Conservation (phyloP, 1,140 invertebrate genomes). For the Panagrolaimus sp. region DNA sequence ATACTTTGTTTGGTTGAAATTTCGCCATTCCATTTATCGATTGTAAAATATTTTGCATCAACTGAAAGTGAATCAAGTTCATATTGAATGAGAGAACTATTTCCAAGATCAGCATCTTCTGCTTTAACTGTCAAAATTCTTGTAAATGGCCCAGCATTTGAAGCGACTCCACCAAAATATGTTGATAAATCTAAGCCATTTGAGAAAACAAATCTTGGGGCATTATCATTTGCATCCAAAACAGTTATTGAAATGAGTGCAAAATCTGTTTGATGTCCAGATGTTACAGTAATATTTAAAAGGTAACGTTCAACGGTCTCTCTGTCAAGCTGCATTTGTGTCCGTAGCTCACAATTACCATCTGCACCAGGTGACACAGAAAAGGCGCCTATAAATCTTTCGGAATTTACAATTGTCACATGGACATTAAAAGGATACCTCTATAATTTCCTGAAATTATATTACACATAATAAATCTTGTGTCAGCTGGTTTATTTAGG, state of each 20-base stretch:
- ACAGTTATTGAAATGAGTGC: constrained; percentile 39
- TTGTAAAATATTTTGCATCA: constrained; percentile 51
- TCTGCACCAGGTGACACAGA: constrained; percentile 26
- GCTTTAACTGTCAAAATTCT: constrained; percentile 48
- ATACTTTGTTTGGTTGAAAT: constrained; percentile 48
- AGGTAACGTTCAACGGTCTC: constrained; percentile 51
- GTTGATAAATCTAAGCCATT: constrained; percentile 28
- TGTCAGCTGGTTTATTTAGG: constrained; percentile 52
- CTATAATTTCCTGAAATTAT: constrained; percentile 53
- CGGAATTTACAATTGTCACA: constrained; percentile 19
- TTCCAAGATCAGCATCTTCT: constrained; percentile 51
- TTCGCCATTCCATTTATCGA: constrained; percentile 43
- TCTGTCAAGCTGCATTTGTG: constrained; percentile 51
- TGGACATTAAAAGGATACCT: constrained; percentile 34
- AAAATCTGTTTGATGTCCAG: constrained; percentile 44
- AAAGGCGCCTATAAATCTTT: constrained; percentile 29
- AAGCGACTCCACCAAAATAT: constrained; percentile 50
- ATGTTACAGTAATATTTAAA: constrained; percentile 53
- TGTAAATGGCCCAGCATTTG: constrained; percentile 39
- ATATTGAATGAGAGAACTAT: constrained; percentile 47
- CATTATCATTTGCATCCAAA: constrained; percentile 43
- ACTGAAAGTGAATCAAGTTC: constrained; percentile 43
- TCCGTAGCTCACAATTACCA: constrained; percentile 55
- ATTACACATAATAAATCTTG: constrained; percentile 55
- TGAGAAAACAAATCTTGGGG: constrained; percentile 40